A percentile compares a stretch with the other conserved stretches of the same genome.
These are phyloP conservation scores for Serranus cabrilla DNA, from an alignment of 2,797 vertebrate genomes.

Conservation along the genomic window DNA sequence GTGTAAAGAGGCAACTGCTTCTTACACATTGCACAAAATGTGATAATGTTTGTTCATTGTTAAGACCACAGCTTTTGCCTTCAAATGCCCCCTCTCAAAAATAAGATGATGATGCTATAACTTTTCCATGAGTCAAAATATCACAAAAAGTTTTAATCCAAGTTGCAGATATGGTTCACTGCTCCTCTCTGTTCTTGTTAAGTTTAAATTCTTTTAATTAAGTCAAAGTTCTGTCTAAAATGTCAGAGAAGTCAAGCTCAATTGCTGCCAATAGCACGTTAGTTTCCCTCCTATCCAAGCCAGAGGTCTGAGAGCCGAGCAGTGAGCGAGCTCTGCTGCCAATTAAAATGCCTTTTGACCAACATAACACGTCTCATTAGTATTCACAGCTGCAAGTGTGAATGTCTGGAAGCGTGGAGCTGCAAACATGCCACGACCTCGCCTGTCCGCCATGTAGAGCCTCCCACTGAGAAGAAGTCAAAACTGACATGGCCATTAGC, in stretches of 20 bases:
- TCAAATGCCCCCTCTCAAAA: not conserved
- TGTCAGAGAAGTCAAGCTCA: slow-evolving; percentile 55
- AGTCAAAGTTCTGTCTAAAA: slow-evolving; percentile 27
- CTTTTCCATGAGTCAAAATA: not conserved
- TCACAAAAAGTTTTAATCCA: not conserved
- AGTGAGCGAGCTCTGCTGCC: slow-evolving; percentile 54
- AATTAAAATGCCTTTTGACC: slow-evolving; percentile 73
- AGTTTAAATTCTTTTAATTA: slow-evolving; percentile 23
- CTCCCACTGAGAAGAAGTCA: slow-evolving; percentile 56
- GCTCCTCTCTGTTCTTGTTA: not conserved
- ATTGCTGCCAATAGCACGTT: slow-evolving; percentile 49
- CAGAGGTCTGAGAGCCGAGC: slow-evolving; percentile 41
- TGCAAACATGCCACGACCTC: slow-evolving; percentile 61
- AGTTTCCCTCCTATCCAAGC: slow-evolving; percentile 15
- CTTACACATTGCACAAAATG: not conserved
- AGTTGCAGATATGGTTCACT: not conserved
- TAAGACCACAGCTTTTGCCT: not conserved
- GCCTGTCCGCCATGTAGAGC: slow-evolving; percentile 22
- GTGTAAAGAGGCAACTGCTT: not conserved
- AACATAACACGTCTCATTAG: slow-evolving; percentile 65
- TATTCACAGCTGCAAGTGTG: slow-evolving; percentile 62
- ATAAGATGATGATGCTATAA: not conserved
- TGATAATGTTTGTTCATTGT: too few species aligned
- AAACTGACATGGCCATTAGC: slow-evolving; percentile 60
- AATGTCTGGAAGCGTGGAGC: slow-evolving; percentile 55